These are phyloP conservation scores for Microhierax caerulescens DNA, from an alignment of 2,797 vertebrate species.

Conservation along the genomic window DNA sequence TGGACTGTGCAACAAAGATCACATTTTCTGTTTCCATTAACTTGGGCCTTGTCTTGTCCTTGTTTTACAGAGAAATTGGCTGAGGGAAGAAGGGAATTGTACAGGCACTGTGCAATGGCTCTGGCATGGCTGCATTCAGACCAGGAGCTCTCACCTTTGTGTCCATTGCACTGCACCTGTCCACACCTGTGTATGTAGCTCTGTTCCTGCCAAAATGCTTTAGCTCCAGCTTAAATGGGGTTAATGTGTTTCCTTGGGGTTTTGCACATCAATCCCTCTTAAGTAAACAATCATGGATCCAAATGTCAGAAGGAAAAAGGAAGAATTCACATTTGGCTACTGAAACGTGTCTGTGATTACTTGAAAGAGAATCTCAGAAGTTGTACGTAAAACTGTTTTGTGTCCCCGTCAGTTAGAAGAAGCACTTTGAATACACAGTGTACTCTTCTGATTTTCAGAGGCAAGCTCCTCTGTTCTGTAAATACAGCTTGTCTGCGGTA, in stretches of 20 bases:
- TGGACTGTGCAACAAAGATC: neutral
- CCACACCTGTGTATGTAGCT: neutral
- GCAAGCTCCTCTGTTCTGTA: neutral
- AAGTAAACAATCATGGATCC: neutral
- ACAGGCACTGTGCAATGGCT: neutral
- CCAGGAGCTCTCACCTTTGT: neutral
- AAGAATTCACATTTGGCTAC: neutral
- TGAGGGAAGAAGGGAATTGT: neutral
- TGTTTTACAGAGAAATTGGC: neutral
- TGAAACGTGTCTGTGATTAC: neutral
- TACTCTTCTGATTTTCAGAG: neutral
- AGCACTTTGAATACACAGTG: neutral
- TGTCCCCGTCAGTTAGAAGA: neutral
- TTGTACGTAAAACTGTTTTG: neutral
- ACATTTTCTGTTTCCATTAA: neutral
- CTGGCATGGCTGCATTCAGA: fast-evolving
- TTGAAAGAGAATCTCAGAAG: neutral
- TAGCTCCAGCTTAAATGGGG: neutral
- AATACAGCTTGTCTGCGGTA: neutral
- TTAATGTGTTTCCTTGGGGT: neutral
- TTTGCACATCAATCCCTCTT: neutral
- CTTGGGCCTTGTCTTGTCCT: neutral
- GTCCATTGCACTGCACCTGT: neutral
- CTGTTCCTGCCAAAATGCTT: neutral
- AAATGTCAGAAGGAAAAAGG: neutral